Percentiles rank a stretch among this genome's conserved stretches.
Evolutionary conservation across 2,113 vertebrate species (phyloP).

Genomic region (Campylomormyrus numenius): DNA sequence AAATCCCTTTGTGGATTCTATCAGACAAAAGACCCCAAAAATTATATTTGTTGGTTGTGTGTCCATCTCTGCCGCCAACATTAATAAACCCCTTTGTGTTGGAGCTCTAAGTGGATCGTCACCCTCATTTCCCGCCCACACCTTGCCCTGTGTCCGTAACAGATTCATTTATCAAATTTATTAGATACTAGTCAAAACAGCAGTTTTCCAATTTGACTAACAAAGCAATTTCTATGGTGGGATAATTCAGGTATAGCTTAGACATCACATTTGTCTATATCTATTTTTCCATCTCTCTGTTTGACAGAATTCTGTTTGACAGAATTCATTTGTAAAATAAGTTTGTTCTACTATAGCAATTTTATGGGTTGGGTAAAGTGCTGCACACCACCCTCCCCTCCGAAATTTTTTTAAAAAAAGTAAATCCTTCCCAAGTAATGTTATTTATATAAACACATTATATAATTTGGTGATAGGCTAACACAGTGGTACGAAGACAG

Average conservation of each 20-base stretch:
- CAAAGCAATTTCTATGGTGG: constrained; percentile 37
- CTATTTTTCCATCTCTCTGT: constrained; percentile 31
- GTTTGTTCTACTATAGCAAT: neutral
- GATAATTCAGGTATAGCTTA: constrained; percentile 36
- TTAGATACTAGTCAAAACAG: constrained; percentile 45
- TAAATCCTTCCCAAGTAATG: neutral
- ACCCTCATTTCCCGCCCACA: no score
- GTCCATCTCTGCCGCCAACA: no score
- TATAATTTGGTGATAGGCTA: neutral
- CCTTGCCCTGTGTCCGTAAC: no score
- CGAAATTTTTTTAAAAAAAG: neutral
- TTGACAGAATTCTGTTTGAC: neutral
- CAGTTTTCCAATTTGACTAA: constrained; percentile 53
- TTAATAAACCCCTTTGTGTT: no score
- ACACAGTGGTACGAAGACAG: constrained; percentile 20
- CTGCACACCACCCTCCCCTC: no score
- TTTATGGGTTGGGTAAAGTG: no score
- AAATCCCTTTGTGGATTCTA: no score
- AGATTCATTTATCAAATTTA: constrained; percentile 43
- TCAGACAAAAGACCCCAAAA: no score
- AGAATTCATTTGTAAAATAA: neutral
- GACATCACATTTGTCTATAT: constrained; percentile 48
- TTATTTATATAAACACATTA: neutral
- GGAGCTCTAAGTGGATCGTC: no score
- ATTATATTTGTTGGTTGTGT: no score